These are phyloP conservation scores for Myiotriccus ornatus DNA, from an alignment of 2,797 vertebrate genomes.

Conservation along the genomic window DNA sequence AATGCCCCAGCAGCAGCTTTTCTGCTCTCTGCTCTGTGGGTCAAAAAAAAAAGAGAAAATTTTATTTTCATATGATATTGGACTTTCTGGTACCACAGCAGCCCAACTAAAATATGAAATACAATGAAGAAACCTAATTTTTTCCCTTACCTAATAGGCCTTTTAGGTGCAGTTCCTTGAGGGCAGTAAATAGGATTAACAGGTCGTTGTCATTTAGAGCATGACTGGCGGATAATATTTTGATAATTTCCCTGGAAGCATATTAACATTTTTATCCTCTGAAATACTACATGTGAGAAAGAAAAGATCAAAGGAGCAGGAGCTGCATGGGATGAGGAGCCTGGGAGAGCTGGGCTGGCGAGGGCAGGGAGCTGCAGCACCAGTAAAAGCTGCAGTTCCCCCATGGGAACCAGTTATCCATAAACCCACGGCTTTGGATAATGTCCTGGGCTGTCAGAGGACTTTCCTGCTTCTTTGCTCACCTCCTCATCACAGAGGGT, in stretches of 20 bases:
- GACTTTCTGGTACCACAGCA: background rate
- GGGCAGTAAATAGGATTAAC: background rate
- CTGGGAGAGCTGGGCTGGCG: background rate
- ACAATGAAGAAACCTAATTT: background rate
- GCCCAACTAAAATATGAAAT: background rate
- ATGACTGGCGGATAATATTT: background rate
- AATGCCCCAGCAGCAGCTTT: accelerated
- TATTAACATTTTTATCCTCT: background rate
- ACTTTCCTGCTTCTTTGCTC: background rate
- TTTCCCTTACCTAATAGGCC: background rate
- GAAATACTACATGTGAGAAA: background rate
- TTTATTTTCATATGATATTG: background rate
- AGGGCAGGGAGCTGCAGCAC: background rate
- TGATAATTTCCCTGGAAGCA: background rate
- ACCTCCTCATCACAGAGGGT: background rate
- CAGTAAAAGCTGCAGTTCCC: background rate
- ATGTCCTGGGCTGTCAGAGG: background rate
- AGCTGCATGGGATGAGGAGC: background rate
- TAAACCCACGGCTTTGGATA: background rate
- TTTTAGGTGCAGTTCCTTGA: background rate
- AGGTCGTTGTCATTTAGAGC: background rate
- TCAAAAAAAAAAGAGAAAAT: background rate
- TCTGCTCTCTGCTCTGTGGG: background rate
- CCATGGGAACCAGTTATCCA: background rate
- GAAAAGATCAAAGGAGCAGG: background rate